Conservation (phyloP, 2,797 vertebrate genomes). For the Florisuga fusca region DNA sequence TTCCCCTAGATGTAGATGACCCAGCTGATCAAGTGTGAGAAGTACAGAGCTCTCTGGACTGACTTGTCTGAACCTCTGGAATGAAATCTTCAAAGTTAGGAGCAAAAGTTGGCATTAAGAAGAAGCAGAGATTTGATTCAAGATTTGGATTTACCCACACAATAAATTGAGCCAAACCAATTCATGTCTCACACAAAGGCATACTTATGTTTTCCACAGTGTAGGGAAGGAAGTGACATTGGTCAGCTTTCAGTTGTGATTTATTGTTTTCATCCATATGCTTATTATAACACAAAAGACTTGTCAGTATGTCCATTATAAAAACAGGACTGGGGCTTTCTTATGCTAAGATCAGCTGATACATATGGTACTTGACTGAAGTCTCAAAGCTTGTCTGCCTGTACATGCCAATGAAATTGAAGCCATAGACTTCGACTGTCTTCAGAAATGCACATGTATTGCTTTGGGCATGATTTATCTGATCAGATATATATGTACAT, state of each 20-base stretch:
- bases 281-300: conserved; percentile 37
- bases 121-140: conserved; percentile 53
- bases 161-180: conserved; percentile 23
- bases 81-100: conserved; percentile 57
- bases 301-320: conserved; percentile 38
- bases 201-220: background rate
- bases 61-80: conserved; percentile 46
- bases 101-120: conserved; percentile 44
- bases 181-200: conserved; percentile 38
- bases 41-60: background rate
- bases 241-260: conserved; percentile 24
- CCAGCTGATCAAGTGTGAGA: conserved; percentile 70
- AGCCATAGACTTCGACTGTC: background rate
- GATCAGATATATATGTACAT: background rate
- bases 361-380: conserved; percentile 14
- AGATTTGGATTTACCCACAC: conserved; percentile 42
- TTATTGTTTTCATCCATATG: background rate
- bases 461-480: conserved; percentile 9
- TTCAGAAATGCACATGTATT: background rate
- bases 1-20: conserved; percentile 49
- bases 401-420: background rate
- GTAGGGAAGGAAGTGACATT: conserved; percentile 21
- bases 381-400: background rate
- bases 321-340: background rate
- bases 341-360: conserved; percentile 21